Base-by-base conservation (phyloP, 2,797 vertebrate genomes). In the Falco concolor region DNA sequence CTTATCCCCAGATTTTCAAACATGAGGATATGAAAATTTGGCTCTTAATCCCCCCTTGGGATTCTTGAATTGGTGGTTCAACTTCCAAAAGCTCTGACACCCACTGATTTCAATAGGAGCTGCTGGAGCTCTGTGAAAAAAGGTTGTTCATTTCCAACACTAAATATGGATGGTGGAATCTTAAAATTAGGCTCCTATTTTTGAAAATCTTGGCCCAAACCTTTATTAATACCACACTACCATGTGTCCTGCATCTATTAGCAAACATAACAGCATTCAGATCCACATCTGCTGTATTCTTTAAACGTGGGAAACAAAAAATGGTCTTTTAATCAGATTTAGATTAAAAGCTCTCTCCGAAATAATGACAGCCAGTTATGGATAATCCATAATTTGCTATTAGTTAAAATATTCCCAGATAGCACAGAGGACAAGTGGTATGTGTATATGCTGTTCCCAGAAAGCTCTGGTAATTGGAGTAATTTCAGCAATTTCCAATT, bases 101-200 rank as follows among this genome's bases (percentile, higher is more conserved):
- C 78, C 90, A 85, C 88, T 85, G 88, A 89, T 95, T 94, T 95
- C 84, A 95, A 92, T 83, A 77, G 86, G 72, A 94, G 65, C 88
- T 95, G 90, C 68, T 92, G 88, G 84, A 74, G 65, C 25, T 30
- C 78, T 95, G 47, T 77, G 78, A 92, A 89, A 84, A 95, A 93
- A 95, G 36, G 25, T 87, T 88, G 32, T n/a, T 87, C 15, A 10
- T 84, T 95, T 97, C 76, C 59, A 93, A 77, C 64, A 68, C 88
- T 94, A 94, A 96, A 93, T 95, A 95, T 92, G 95, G 95, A 90
- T 90, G 53, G 75, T 61, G 65, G 64, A 92, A 94, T 90, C 90
- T 94, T 84, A 80, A 93, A 93, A 77, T 94, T 89, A 90, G 23
- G 52, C 53, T 97, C 78, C 38, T 70, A 78, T 89, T 89, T 96